These are phyloP conservation scores for Perizoma affinitatum DNA, from an alignment of 2,888 invertebrate genomes.

Conservation along the genomic window DNA sequence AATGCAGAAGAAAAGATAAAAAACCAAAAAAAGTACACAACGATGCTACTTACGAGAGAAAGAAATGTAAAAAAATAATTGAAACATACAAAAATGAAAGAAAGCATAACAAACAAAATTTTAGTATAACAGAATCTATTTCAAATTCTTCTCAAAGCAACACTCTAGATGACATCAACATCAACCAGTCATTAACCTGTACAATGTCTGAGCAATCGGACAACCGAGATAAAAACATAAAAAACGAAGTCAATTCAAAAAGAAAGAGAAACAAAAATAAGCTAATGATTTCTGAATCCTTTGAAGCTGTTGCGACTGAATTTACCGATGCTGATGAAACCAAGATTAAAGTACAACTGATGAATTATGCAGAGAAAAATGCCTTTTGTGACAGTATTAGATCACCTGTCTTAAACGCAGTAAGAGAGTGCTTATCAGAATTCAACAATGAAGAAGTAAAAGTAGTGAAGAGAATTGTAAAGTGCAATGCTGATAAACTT, in stretches of 20 bases:
- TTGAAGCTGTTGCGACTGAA: constrained; percentile 69
- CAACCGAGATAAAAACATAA: constrained; percentile 49
- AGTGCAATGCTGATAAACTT: constrained; percentile 56
- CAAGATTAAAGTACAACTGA: constrained; percentile 72
- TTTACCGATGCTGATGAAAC: constrained; percentile 48
- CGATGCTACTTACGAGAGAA: constrained; percentile 26
- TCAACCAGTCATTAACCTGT: constrained; percentile 65
- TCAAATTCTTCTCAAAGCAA: constrained; percentile 60
- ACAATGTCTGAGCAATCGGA: constrained; percentile 67
- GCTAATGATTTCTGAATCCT: constrained; percentile 61
- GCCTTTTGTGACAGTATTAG: constrained; percentile 64
- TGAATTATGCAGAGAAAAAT: constrained; percentile 69
- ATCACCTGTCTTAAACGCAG: constrained; percentile 61
- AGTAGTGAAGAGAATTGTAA: constrained; percentile 52
- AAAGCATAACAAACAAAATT: constrained; percentile 45
- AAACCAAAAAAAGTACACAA: constrained; percentile 24
- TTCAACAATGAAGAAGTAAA: constrained; percentile 49
- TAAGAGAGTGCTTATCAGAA: constrained; percentile 63
- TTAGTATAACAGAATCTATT: constrained; percentile 52
- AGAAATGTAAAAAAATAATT: constrained; percentile 49
- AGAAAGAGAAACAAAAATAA: constrained; percentile 44
- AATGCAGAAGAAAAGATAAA: constrained; percentile 49
- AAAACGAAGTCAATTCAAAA: constrained; percentile 46
- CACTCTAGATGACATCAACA: constrained; percentile 67
- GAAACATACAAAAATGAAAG: constrained; percentile 53